These are phyloP conservation scores for Helicoverpa armigera DNA, from an alignment of 1,140 invertebrate species.

Conservation along the genomic window DNA sequence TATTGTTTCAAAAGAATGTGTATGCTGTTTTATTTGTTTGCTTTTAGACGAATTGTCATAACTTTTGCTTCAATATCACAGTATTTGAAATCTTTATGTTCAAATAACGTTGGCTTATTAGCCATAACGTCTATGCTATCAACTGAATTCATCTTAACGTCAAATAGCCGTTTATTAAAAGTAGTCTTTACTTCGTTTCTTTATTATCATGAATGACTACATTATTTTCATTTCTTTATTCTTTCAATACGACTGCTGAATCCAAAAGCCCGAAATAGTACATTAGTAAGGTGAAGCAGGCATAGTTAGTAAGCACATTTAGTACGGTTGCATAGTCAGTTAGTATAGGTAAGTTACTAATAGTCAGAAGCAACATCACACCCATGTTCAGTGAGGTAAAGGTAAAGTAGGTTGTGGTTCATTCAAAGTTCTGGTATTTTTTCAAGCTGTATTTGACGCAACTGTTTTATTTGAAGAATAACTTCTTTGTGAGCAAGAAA, in stretches of 20 bases:
- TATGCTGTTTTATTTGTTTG: background rate
- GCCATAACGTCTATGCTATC: background rate
- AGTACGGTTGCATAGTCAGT: constrained; percentile 51
- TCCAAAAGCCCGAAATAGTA: constrained; percentile 68
- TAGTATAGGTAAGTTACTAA: constrained; percentile 44
- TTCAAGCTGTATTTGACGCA: constrained; percentile 32
- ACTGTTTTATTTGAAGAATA: background rate
- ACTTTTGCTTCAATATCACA: background rate
- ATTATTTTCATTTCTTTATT: too few relatives aligned
- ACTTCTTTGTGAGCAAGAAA: background rate
- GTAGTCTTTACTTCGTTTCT: too few relatives aligned
- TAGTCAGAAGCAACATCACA: constrained; percentile 61
- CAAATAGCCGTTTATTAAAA: too few relatives aligned
- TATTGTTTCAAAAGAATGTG: background rate
- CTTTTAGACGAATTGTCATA: background rate
- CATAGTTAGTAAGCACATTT: constrained; percentile 71
- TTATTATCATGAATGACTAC: too few relatives aligned
- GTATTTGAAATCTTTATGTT: too few relatives aligned
- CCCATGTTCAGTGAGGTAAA: constrained; percentile 50
- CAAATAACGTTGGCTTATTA: too few relatives aligned
- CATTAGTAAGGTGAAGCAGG: constrained; percentile 73
- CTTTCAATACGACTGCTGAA: constrained; percentile 69
- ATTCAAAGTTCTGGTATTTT: constrained; percentile 1
- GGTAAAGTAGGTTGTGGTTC: constrained; percentile 47
- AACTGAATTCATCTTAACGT: background rate